Evolutionary conservation across 2,888 invertebrate species (phyloP).

Genomic region (Metacarcinus magister): DNA sequence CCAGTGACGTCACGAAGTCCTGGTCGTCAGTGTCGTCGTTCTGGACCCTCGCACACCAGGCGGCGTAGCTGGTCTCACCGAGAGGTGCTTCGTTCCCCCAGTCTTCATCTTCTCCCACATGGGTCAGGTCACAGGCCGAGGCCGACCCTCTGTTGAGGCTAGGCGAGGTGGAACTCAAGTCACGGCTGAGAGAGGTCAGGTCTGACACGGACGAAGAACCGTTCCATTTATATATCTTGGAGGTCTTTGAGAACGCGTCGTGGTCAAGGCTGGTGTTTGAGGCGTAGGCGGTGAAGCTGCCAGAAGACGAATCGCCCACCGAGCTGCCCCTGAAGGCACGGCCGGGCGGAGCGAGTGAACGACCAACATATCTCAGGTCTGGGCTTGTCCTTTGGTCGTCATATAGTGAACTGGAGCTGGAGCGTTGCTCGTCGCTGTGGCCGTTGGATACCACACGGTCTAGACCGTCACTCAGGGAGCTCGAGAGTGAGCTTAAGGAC

Average conservation of each 20-base stretch:
- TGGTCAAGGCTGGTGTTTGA: conserved; percentile 79
- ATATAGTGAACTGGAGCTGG: not conserved
- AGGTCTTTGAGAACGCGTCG: conserved; percentile 79
- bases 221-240: conserved; percentile 79
- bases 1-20: conserved; percentile 64
- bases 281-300: conserved; percentile 77
- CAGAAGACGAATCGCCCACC: not conserved
- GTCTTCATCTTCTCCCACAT: not conserved
- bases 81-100: not conserved
- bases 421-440: not conserved
- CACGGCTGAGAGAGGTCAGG: conserved; percentile 77
- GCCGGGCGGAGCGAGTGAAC: not conserved
- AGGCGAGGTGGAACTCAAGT: conserved; percentile 54
- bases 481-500: not conserved
- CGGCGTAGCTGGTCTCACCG: conserved; percentile 74
- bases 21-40: conserved; percentile 69
- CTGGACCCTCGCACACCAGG: conserved; percentile 72
- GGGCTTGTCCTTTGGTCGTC: conserved; percentile 48
- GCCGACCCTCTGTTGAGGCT: conserved; percentile 55
- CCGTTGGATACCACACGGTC: conserved; percentile 56
- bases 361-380: conserved; percentile 61
- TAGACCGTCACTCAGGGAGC: conserved; percentile 60
- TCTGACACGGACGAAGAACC: conserved; percentile 79
- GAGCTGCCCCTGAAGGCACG: not conserved
- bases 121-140: conserved; percentile 75